Base-by-base conservation (phyloP, 1,140 invertebrate species). In the Euura lappo region DNA sequence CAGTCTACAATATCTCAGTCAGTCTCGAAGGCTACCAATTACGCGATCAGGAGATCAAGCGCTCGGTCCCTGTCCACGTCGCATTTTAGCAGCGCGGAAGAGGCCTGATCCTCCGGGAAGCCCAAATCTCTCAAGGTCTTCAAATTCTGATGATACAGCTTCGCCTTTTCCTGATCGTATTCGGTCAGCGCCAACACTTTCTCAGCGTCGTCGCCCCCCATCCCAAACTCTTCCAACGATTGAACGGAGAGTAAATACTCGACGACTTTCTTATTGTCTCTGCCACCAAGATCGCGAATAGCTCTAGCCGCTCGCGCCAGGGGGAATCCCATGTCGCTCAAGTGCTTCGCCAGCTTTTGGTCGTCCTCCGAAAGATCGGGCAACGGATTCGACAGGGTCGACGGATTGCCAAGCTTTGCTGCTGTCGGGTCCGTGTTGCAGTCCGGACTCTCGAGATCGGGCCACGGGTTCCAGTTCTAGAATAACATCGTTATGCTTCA, bases 51-150 rank as follows among this genome's bases (percentile, higher is more conserved):
- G 83, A 92, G 91, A 86, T 97, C 95, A 77, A 97, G 88, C 45
- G 95, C 95, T 87, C 94, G 95, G 79, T 97, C 95, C 79, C 93
- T 91, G 87, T 97, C 94, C 81, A 95, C 93, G 82, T 95, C 90
- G 81, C 92, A 92, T 80, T 93, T 92, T 7, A 93, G 83, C 43
- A 97, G 87, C 46, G 95, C 95, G 71, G 90, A 89, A 1, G 92
- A 92, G 13, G 94, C 94, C 79, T 91, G 89, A 45, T 91, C 90
- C 88, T 96, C 93, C 1, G 92, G 87, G 84, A 97, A 97, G 42
- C 95, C 95, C 60, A 97, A 89, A 83, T 95, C 94, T 85, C 93
- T 91, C 51, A 97, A 87, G 79, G 95, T 94, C 66, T 90, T 90
- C 74, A 90, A 81, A 79, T 89, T 86, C 75, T 89, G 80, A 66